phyloP scores from a whole-genome alignment of 2,113 vertebrate genomes.

The Takifugu bimaculatus region DNA sequence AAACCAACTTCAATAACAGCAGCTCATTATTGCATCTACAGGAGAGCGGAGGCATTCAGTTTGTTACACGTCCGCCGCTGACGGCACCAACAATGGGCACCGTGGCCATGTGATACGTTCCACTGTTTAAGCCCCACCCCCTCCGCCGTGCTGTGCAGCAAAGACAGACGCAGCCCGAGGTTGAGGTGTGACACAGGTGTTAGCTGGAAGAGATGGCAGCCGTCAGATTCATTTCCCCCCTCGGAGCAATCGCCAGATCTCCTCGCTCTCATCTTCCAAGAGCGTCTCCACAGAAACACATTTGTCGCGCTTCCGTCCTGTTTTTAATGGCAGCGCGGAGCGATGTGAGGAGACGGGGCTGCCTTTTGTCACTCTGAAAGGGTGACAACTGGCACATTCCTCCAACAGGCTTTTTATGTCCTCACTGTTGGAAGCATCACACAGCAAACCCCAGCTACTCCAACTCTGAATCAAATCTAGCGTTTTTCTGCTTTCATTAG shows the following conservation, averaged over 20 bases:
- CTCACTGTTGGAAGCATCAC: no score
- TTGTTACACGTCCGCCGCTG: no score
- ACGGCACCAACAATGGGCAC: no score
- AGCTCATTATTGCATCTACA: no score
- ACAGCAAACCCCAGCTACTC: no score
- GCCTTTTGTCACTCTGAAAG: conserved; percentile 1
- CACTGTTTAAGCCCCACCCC: neutral
- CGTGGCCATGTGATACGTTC: no score
- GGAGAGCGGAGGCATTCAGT: no score
- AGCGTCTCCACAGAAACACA: neutral
- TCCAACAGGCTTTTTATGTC: neutral
- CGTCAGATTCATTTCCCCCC: conserved; percentile 27
- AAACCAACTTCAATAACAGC: no score
- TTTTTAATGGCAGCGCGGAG: conserved; percentile 3
- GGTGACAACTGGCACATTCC: neutral
- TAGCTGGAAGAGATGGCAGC: conserved; percentile 33
- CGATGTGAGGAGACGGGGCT: neutral
- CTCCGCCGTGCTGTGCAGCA: neutral
- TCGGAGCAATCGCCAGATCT: conserved; percentile 8
- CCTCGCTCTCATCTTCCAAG: no score
- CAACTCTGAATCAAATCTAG: no score
- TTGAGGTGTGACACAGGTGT: conserved; percentile 24
- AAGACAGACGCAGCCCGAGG: neutral
- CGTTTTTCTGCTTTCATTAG: no score
- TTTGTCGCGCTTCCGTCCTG: neutral